A percentile compares a stretch with the other conserved stretches of the same genome.
These are phyloP conservation scores for Cinclus mexicanus DNA, from an alignment of 2,113 vertebrate species.

Conservation along the genomic window DNA sequence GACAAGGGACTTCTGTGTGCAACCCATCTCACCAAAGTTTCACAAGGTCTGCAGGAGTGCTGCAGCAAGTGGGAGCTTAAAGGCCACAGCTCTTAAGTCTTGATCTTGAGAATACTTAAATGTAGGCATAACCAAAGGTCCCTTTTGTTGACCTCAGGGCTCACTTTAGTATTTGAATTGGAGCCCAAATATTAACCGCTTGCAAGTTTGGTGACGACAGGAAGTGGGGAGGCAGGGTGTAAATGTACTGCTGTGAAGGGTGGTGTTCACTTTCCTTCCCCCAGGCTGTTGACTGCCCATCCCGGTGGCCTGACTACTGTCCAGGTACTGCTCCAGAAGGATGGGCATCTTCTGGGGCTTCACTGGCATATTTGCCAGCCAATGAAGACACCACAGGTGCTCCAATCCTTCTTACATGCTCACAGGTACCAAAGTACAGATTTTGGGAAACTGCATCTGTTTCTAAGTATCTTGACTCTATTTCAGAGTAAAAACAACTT, in stretches of 20 bases:
- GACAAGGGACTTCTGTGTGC: neutral
- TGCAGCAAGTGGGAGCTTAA: neutral
- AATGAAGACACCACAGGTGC: accelerated
- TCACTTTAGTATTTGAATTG: neutral
- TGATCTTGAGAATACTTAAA: neutral
- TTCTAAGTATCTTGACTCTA: neutral
- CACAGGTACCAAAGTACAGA: neutral
- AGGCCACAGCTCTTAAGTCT: neutral
- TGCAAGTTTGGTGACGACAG: accelerated
- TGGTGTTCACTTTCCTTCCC: neutral
- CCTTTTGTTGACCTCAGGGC: neutral
- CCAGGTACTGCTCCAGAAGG: neutral
- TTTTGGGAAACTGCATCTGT: neutral
- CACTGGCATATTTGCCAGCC: neutral
- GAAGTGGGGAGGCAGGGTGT: neutral
- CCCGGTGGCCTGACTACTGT: accelerated
- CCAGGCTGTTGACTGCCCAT: accelerated
- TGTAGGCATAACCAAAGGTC: neutral
- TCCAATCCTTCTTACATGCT: neutral
- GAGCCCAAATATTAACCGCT: accelerated
- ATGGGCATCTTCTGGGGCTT: neutral
- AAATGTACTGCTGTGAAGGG: neutral
- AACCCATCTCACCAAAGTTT: neutral
- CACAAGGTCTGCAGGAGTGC: neutral
- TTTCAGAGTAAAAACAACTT: neutral